Evolutionary conservation across 2,888 invertebrate species (phyloP), one percentile per base, ranked within the genome.

Genomic region (Leucozona laternaria): DNA sequence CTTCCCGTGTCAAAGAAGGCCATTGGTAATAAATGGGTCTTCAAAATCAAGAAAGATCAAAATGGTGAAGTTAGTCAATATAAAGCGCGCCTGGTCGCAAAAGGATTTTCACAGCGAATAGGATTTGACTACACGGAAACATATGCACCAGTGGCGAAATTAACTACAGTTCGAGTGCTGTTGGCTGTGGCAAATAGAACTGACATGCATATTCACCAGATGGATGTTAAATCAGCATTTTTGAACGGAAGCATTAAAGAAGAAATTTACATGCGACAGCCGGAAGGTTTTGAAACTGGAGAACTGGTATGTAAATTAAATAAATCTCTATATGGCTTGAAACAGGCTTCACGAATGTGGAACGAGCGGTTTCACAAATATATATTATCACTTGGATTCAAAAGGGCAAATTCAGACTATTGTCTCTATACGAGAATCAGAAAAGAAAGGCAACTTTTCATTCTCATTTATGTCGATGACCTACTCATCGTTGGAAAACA

Each of bases 181-280:
- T 10, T 34, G 34, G 34, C 34, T 34, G 8, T 34, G 34, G 10
- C 34, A 10, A 34, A 37, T 37, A 37, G 13, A 8, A 5, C 0
- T 8, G 22, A 13, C 10, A 48, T 55, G 55, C 1, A 55, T n/a
- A 28, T 55, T 55, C 28, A 55, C 10, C 55, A 55, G 55, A 55
- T 55, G 55, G 58, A 37, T 11, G 37, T 58, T 13, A 58, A 58
- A 17, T 58, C 37, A 15, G 34, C 58, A 58, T 58, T 58, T 15
- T 58, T 58, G 13, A 58, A 58, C 20, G 37, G 60, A 28, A 5
- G 6, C 28, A 28, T 28, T 5, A 28, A 28, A 4, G 28, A 28
- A 28, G 6, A 28, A 28, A 28, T 28, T 28, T 28, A 28, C 28
- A 28, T 28, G 28, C 28, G 28, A 28, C 28, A 28, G 28, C 28